These are phyloP conservation scores for Bombus consobrinus DNA, from an alignment of 1,140 invertebrate species.

Conservation along the genomic window DNA sequence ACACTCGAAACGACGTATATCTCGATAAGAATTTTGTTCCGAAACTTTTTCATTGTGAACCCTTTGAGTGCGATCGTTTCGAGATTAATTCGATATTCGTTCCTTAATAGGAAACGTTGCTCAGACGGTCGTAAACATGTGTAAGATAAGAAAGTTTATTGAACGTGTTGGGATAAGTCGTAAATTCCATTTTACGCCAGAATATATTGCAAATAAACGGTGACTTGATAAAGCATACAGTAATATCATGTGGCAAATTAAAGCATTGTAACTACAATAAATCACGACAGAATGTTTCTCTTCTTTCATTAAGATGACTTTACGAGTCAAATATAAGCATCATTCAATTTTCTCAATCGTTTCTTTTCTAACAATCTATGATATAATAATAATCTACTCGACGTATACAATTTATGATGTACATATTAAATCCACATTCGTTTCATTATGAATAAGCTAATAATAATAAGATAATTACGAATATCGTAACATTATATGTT, in stretches of 20 bases:
- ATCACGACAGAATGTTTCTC: not conserved
- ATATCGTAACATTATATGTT: not conserved
- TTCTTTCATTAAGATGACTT: not conserved
- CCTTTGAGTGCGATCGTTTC: not conserved
- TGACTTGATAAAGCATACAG: conserved; percentile 11
- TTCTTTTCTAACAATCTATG: not conserved
- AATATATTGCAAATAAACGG: conserved; percentile 38
- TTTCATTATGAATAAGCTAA: not conserved
- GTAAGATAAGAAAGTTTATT: conserved; percentile 51
- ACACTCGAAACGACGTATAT: not conserved
- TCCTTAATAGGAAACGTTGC: conserved; percentile 12
- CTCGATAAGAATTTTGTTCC: not conserved
- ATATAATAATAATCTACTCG: not conserved
- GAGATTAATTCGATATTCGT: conserved; percentile 16
- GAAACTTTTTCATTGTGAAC: not conserved
- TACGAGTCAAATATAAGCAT: not conserved
- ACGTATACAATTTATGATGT: not conserved
- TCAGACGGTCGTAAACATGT: conserved; percentile 34
- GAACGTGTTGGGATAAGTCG: conserved; percentile 33
- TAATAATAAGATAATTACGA: not conserved
- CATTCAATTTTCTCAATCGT: no score
- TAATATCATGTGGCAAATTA: conserved; percentile 22
- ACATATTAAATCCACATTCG: not conserved
- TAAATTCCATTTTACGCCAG: conserved; percentile 30
- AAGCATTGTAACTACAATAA: not conserved